Base-by-base conservation (phyloP, 1,140 invertebrate genomes). In the Zaprionus capensis region DNA sequence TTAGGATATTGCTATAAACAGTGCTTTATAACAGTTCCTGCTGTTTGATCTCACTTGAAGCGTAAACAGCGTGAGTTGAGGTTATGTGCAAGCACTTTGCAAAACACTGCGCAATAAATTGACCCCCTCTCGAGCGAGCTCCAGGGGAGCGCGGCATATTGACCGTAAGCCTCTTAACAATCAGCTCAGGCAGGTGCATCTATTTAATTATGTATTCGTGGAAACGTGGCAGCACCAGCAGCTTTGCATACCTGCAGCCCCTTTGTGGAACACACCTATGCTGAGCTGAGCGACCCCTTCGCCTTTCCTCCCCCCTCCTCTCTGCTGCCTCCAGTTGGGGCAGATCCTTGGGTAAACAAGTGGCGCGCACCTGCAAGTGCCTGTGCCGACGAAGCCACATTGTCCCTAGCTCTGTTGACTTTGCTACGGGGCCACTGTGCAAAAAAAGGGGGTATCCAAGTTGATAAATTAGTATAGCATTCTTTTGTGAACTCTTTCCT, bases 141-240 rank as follows among this genome's bases (percentile, higher is more conserved):
- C n/a, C 53, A 4, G 31, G 31, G 9, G 31, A 34, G 31, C 31
- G 59, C 12, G 46, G 12, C 7, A 44, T 69, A 56, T 59, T 67
- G 55, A 73, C 57, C 57, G 38, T 68, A 73, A 68, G 71, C 65
- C 65, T 55, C 71, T 68, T 68, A 62, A n/a, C 26, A 17, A 20
- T 15, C 55, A 22, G 12, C 53, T 26, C 36, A 24, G 44, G 17
- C 46, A 63, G 38, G 36, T 22, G 69, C 69, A 71, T n/a, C 44
- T 62, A 69, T 36, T 71, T 49, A 65, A 71, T 71, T 65, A 49
- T 57, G 15, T 49, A 28, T 41, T 41, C 26, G 24, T 31, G 26
- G 26, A 15, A 44, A 20, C 5, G 22, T 26, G 5, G 3, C 38
- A 46, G 41, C 56, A 24, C 44, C 44, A 26, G 31, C 28, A 14